Conservation (phyloP, 2,888 invertebrate species). For the Perdita meconis region DNA sequence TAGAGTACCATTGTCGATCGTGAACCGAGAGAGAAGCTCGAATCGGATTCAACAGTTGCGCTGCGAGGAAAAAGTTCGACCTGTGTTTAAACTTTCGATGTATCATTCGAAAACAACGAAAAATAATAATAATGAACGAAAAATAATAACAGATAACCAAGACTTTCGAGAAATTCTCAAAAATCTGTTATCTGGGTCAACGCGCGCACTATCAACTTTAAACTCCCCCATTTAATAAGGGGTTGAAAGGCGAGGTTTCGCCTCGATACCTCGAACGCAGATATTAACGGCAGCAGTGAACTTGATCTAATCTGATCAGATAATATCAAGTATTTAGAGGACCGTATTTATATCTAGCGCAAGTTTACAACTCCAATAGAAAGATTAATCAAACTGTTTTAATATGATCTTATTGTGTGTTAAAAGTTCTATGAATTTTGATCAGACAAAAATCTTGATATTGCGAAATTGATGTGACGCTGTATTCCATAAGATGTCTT, state of each 20-base stretch:
- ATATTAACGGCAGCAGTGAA: conserved; percentile 34
- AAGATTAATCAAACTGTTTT: too few species aligned
- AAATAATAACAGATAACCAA: too few species aligned
- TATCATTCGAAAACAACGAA: too few species aligned
- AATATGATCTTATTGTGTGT: too few species aligned
- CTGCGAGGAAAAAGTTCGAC: not conserved
- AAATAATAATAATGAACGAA: too few species aligned
- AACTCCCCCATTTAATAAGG: conserved; percentile 45
- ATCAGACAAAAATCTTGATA: too few species aligned
- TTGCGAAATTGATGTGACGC: too few species aligned
- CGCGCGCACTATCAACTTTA: conserved; percentile 48
- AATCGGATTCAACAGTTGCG: not conserved
- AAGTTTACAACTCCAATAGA: too few species aligned
- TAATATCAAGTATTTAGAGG: conserved; percentile 17
- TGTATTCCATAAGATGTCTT: too few species aligned
- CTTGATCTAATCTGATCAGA: conserved; percentile 39
- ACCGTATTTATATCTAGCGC: conserved; percentile 34
- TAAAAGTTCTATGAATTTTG: too few species aligned
- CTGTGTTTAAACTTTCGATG: not conserved
- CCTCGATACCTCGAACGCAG: not conserved
- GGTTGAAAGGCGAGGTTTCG: conserved; percentile 2
- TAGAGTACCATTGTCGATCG: conserved; percentile 13
- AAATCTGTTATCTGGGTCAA: conserved; percentile 24
- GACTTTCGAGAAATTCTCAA: not conserved
- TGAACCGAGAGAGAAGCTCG: not conserved